These are phyloP conservation scores for Porites lobata DNA, from an alignment of 92 coral and sea anemone genomes.

Conservation along the genomic window DNA sequence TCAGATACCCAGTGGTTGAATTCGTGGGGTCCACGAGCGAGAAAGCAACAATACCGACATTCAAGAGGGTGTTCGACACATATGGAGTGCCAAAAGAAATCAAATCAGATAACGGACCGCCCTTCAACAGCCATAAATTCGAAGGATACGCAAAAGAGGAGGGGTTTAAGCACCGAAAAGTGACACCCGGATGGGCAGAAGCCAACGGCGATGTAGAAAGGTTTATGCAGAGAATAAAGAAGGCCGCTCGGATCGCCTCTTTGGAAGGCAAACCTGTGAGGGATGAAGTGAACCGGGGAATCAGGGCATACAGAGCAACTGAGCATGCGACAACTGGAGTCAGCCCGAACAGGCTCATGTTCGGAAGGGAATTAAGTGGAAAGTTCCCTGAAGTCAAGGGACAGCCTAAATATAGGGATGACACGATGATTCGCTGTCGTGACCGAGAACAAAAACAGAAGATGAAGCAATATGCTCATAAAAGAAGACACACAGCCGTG, in stretches of 20 bases:
- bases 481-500: too few relatives aligned
- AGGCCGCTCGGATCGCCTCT: constrained; percentile 4
- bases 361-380: constrained; percentile 47
- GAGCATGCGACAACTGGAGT: constrained; percentile 30
- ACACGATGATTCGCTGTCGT: too few relatives aligned
- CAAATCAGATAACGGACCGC: constrained; percentile 27
- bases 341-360: constrained; percentile 47
- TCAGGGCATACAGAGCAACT: constrained; percentile 27
- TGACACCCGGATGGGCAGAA: constrained; percentile 32
- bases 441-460: too few relatives aligned
- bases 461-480: too few relatives aligned
- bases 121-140: constrained; percentile 14
- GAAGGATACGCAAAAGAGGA: not conserved
- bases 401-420: too few relatives aligned
- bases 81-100: constrained; percentile 3
- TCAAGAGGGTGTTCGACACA: constrained; percentile 18
- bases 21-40: constrained; percentile 21
- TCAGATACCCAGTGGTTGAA: constrained; percentile 24
- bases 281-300: constrained; percentile 1
- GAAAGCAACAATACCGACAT: constrained; percentile 10
- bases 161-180: constrained; percentile 24
- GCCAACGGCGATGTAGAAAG: constrained; percentile 18
- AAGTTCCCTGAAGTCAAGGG: too few relatives aligned
- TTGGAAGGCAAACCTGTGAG: constrained; percentile 15
- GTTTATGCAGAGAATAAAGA: constrained; percentile 24